Evolutionary conservation across 2,797 vertebrate species (phyloP).

Genomic region (Brotula barbata): DNA sequence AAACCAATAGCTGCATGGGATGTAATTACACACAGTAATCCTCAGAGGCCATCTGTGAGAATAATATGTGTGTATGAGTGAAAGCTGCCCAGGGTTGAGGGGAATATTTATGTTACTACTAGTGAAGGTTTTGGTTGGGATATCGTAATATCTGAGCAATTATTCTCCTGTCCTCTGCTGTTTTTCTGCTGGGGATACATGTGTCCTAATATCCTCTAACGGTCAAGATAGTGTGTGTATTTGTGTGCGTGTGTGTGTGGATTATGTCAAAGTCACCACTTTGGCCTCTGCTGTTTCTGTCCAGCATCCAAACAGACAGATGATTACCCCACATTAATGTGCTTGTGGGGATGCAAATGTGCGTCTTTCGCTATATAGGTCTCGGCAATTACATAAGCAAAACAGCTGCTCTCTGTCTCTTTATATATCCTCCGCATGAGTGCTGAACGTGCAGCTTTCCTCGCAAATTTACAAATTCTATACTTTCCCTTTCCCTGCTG

Average conservation of each 20-base stretch:
- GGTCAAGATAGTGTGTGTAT: constrained; percentile 18
- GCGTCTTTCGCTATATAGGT: constrained; percentile 28
- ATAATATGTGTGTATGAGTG: constrained; percentile 20
- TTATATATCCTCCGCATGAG: constrained; percentile 16
- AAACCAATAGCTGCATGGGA: constrained; percentile 25
- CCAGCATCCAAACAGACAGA: constrained; percentile 48
- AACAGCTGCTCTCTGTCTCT: constrained; percentile 45
- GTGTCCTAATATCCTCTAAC: constrained; percentile 50
- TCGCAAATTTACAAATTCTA: constrained; percentile 13
- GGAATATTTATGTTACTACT: not conserved
- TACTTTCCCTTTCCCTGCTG: not conserved
- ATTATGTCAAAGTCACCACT: constrained; percentile 51
- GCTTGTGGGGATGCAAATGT: constrained; percentile 9
- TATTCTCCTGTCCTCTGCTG: constrained; percentile 22
- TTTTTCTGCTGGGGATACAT: constrained; percentile 17
- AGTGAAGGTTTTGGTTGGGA: constrained; percentile 1
- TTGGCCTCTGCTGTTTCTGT: constrained; percentile 59
- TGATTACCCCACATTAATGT: constrained; percentile 48
- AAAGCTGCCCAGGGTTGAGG: not conserved
- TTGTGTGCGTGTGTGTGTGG: constrained; percentile 28
- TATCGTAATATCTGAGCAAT: constrained; percentile 19
- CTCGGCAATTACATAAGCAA: constrained; percentile 51
- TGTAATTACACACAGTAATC: constrained; percentile 51
- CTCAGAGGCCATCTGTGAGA: constrained; percentile 48
- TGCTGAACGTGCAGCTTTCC: constrained; percentile 31